These are phyloP conservation scores for Myodes glareolus DNA, from an alignment of 2,113 vertebrate species.

Conservation along the genomic window DNA sequence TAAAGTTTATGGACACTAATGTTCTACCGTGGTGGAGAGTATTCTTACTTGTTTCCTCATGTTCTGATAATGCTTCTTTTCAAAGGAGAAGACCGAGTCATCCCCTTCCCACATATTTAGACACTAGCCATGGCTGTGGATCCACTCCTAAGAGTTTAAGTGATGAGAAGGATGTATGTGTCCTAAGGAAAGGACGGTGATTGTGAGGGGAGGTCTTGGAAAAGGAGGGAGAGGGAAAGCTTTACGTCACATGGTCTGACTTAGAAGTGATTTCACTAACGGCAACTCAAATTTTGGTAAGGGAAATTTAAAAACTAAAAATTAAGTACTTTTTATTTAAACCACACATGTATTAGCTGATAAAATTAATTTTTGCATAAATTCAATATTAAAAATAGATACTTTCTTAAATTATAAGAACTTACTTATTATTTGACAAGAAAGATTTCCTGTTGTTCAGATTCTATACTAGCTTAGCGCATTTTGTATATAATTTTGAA, in stretches of 20 bases:
- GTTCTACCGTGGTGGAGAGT: background rate
- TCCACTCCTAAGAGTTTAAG: background rate
- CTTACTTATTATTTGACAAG: conserved; percentile 1
- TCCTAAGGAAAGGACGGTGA: background rate
- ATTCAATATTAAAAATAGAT: background rate
- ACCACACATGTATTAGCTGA: background rate
- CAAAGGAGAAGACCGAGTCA: background rate
- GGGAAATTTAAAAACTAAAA: background rate
- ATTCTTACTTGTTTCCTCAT: background rate
- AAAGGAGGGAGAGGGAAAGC: background rate
- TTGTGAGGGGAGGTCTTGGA: background rate
- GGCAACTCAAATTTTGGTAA: background rate
- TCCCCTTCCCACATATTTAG: background rate
- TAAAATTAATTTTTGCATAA: conserved; percentile 30
- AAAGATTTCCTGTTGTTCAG: background rate
- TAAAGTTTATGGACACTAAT: background rate
- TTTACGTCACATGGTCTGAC: background rate
- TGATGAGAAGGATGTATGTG: background rate
- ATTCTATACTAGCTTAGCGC: background rate
- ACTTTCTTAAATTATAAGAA: conserved; percentile 47
- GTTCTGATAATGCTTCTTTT: background rate
- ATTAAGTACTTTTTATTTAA: background rate
- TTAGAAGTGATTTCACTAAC: background rate
- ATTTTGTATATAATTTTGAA: background rate
- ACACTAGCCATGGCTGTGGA: background rate